These are phyloP conservation scores for Drosophila rellima DNA, from an alignment of 2,888 invertebrate species.

Conservation along the genomic window DNA sequence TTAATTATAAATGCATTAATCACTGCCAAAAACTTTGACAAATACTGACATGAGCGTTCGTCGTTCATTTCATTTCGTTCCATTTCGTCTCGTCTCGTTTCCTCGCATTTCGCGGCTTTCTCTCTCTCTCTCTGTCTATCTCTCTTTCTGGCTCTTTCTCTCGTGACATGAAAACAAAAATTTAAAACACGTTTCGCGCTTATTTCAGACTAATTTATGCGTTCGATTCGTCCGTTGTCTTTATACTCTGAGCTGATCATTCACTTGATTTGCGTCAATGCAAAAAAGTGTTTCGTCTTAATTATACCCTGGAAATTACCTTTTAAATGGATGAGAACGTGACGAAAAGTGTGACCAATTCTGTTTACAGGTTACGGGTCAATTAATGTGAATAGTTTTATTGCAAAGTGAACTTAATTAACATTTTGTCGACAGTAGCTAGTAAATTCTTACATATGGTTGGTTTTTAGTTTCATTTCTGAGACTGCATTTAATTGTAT, in stretches of 20 bases:
- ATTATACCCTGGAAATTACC: slow-evolving; percentile 50
- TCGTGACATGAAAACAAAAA: slow-evolving; percentile 78
- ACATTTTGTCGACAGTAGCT: background rate
- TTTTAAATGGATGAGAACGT: background rate
- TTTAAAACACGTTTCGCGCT: slow-evolving; percentile 82
- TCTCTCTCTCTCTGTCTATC: background rate
- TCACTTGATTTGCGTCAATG: slow-evolving; percentile 41
- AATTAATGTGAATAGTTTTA: background rate
- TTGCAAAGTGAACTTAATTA: background rate
- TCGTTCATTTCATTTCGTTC: slow-evolving; percentile 60
- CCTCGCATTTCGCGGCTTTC: slow-evolving; percentile 3
- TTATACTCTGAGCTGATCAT: slow-evolving; percentile 37
- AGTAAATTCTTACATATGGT: no score
- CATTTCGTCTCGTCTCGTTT: slow-evolving; percentile 12
- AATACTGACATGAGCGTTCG: slow-evolving; percentile 81
- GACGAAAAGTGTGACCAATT: background rate
- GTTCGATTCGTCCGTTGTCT: slow-evolving; percentile 72
- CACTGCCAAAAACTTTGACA: slow-evolving; percentile 83
- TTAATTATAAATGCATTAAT: slow-evolving; percentile 84
- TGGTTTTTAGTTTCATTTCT: no score
- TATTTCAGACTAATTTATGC: slow-evolving; percentile 80
- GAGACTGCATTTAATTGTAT: no score
- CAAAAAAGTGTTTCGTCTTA: slow-evolving; percentile 48
- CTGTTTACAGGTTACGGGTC: background rate
- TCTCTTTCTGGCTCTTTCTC: slow-evolving; percentile 21